Conservation (phyloP, 2,888 invertebrate genomes). For the Parasteatoda lunata region DNA sequence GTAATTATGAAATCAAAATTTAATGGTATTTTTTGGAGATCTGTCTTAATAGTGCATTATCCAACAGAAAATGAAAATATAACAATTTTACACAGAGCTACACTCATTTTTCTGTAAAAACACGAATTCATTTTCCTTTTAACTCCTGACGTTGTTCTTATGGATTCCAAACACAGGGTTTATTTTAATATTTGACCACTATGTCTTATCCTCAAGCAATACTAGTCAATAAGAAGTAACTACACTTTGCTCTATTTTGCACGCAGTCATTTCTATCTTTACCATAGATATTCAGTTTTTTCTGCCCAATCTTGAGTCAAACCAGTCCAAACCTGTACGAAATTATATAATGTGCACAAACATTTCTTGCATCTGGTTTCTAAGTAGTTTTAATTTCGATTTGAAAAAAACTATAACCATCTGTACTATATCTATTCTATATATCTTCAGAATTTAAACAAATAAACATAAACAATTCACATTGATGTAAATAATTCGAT, state of each 20-base stretch:
- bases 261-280: slow-evolving; percentile 31
- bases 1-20: too few relatives aligned
- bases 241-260: slow-evolving; percentile 25
- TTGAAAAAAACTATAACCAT: too few relatives aligned
- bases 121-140: slow-evolving; percentile 21
- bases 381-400: too few relatives aligned
- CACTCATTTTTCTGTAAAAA: slow-evolving; percentile 5
- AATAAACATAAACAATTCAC: too few relatives aligned
- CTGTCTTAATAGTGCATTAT: neutral
- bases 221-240: slow-evolving; percentile 32
- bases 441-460: too few relatives aligned
- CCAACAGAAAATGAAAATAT: too few relatives aligned
- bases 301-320: neutral
- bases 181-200: slow-evolving; percentile 28
- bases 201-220: slow-evolving; percentile 16
- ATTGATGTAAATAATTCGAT: too few relatives aligned
- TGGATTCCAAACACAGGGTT: slow-evolving; percentile 18
- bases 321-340: neutral
- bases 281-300: slow-evolving; percentile 39
- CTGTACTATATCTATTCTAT: too few relatives aligned
- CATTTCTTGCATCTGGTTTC: too few relatives aligned
- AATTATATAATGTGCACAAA: too few relatives aligned
- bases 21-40: neutral
- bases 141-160: neutral
- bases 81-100: neutral